phyloP scores from a whole-genome alignment of 2,797 vertebrate species.

The Scolopax rusticola region DNA sequence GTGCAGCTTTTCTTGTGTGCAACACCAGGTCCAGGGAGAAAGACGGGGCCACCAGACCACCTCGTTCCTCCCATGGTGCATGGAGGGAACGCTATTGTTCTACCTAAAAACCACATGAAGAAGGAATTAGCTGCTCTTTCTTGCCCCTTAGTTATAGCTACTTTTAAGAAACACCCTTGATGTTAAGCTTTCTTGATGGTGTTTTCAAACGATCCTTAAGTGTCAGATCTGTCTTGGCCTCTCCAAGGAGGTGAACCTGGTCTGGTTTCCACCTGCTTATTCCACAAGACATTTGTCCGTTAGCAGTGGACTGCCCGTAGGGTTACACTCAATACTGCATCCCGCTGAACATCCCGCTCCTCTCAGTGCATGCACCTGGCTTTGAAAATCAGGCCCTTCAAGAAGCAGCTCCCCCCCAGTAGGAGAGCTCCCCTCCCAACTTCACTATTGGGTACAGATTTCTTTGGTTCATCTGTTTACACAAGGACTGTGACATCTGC shows the following conservation, averaged over 20 bases:
- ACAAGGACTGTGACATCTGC: neutral
- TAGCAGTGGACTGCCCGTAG: neutral
- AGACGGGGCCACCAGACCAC: neutral
- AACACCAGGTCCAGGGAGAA: neutral
- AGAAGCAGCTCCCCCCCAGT: neutral
- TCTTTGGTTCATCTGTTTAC: neutral
- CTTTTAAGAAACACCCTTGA: neutral
- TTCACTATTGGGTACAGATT: neutral
- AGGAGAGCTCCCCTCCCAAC: neutral
- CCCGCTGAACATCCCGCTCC: neutral
- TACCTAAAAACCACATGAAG: neutral
- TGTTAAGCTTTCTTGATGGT: neutral
- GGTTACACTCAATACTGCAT: neutral
- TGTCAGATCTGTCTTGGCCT: neutral
- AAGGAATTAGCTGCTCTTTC: neutral
- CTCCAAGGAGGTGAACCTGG: neutral
- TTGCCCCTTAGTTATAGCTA: neutral
- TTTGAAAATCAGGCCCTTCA: neutral
- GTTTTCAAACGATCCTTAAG: neutral
- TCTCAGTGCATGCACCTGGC: neutral
- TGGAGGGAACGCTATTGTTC: neutral
- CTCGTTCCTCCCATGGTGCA: neutral
- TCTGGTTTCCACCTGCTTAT: neutral
- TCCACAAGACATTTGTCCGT: fast-evolving
- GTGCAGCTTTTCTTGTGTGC: neutral